phyloP scores from a whole-genome alignment of 2,797 vertebrate species.

The Pteronotus mesoamericanus region DNA sequence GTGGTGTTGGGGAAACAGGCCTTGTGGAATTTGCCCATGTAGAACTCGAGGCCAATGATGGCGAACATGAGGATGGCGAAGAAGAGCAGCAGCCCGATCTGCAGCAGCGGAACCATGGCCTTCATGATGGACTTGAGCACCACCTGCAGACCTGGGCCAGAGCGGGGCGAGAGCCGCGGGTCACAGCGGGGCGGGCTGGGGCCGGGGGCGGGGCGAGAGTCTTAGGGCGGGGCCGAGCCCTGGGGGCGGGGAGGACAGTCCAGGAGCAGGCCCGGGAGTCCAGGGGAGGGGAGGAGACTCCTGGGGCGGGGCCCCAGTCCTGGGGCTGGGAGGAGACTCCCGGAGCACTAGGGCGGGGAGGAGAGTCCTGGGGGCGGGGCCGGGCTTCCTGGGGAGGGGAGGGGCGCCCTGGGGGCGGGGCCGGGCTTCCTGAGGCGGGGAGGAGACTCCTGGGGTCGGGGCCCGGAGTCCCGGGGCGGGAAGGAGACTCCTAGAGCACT shows the following conservation, averaged over 20 bases:
- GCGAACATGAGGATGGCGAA: constrained; percentile 99
- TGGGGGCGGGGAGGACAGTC: neutral
- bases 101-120: constrained; percentile 98
- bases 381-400: too few species aligned
- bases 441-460: too few species aligned
- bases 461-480: too few species aligned
- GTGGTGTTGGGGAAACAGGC: constrained; percentile 91
- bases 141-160: constrained; percentile 91
- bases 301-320: too few species aligned
- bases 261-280: neutral
- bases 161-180: neutral
- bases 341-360: too few species aligned
- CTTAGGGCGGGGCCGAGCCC: neutral
- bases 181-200: neutral
- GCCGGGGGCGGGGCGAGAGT: neutral
- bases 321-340: too few species aligned
- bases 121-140: constrained; percentile 99
- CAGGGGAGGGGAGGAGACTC: too few species aligned
- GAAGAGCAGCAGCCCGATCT: constrained; percentile 97
- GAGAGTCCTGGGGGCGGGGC: too few species aligned
- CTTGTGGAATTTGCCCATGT: constrained; percentile 97
- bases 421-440: too few species aligned
- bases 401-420: too few species aligned
- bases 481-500: too few species aligned
- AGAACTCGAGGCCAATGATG: constrained; percentile 98